Percentiles rank a stretch among this genome's conserved stretches.
These are phyloP conservation scores for Drosophila lowei DNA, from an alignment of 1,140 invertebrate species.

Conservation along the genomic window DNA sequence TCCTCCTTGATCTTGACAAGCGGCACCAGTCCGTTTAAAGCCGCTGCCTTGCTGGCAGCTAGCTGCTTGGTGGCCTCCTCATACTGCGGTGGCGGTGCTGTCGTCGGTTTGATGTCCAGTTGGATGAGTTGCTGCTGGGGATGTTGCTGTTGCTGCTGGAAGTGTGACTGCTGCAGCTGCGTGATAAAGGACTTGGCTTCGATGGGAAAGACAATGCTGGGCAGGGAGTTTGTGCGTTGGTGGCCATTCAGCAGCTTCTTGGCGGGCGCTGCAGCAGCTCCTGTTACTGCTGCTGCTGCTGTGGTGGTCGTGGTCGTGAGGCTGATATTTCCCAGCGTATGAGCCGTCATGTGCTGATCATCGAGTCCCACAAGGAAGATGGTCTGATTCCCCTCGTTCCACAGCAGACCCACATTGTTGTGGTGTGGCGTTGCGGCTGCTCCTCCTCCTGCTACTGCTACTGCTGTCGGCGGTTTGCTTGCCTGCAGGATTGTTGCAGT, in stretches of 20 bases:
- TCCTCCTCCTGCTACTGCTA: slow-evolving; percentile 18
- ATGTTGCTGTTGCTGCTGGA: slow-evolving; percentile 43
- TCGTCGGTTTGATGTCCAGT: slow-evolving; percentile 83
- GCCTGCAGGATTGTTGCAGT: slow-evolving; percentile 47
- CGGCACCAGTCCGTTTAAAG: slow-evolving; percentile 44
- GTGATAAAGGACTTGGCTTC: slow-evolving; percentile 74
- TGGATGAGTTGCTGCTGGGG: slow-evolving; percentile 64
- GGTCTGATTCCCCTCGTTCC: slow-evolving; percentile 83
- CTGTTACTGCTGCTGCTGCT: slow-evolving; percentile 21
- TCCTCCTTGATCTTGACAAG: slow-evolving; percentile 79
- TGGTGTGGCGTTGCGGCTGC: slow-evolving; percentile 49
- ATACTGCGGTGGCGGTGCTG: slow-evolving; percentile 86
- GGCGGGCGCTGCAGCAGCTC: slow-evolving; percentile 21
- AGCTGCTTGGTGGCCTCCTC: slow-evolving; percentile 88
- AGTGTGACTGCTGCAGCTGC: slow-evolving; percentile 63
- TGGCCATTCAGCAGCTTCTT: slow-evolving; percentile 80
- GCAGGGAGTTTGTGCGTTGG: slow-evolving; percentile 77
- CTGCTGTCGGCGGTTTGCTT: slow-evolving; percentile 32
- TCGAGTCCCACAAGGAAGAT: slow-evolving; percentile 78
- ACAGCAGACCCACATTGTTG: slow-evolving; percentile 76
- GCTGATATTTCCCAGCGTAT: slow-evolving; percentile 77
- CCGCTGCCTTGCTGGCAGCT: slow-evolving; percentile 78
- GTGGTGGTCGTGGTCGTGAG: slow-evolving; percentile 68
- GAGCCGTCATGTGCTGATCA: slow-evolving; percentile 80
- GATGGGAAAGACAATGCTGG: slow-evolving; percentile 78